phyloP scores from a whole-genome alignment of 2,113 vertebrate genomes.

The Scomber japonicus region DNA sequence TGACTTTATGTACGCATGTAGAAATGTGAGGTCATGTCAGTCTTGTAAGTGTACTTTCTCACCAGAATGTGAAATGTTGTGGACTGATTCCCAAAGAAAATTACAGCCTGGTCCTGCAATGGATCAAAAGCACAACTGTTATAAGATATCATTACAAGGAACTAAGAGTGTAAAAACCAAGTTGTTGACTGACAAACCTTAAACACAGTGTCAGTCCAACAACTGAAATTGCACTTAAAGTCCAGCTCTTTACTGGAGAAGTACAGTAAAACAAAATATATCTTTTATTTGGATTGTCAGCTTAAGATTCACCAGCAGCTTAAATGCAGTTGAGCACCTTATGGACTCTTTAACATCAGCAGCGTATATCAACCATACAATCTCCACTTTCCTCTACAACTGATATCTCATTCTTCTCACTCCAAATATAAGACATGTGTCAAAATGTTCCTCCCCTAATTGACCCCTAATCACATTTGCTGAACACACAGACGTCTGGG shows the following conservation, averaged over 20 bases:
- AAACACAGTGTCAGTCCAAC: constrained; percentile 8
- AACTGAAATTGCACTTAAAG: background rate
- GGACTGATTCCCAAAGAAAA: constrained; percentile 53
- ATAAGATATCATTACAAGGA: constrained; percentile 21
- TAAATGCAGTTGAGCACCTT: constrained; percentile 25
- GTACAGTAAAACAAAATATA: background rate
- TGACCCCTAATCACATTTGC: constrained; percentile 80
- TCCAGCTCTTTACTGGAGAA: background rate
- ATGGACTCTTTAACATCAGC: constrained; percentile 42
- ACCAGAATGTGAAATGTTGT: constrained; percentile 50
- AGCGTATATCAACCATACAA: constrained; percentile 45
- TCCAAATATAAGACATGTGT: constrained; percentile 80
- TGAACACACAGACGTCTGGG: constrained; percentile 76
- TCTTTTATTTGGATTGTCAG: no score
- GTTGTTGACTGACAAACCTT: background rate
- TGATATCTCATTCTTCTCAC: constrained; percentile 65
- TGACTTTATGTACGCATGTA: constrained; percentile 65
- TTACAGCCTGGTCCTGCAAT: constrained; percentile 37
- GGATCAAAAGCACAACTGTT: constrained; percentile 29
- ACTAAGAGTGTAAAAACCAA: constrained; percentile 22
- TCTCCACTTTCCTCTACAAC: constrained; percentile 40
- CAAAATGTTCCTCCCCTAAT: constrained; percentile 77
- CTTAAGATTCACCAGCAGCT: constrained; percentile 16
- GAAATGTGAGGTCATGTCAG: constrained; percentile 72
- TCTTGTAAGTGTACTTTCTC: constrained; percentile 65